Conservation (phyloP, 2,797 vertebrate species). For the Ctenosaura bakeri region DNA sequence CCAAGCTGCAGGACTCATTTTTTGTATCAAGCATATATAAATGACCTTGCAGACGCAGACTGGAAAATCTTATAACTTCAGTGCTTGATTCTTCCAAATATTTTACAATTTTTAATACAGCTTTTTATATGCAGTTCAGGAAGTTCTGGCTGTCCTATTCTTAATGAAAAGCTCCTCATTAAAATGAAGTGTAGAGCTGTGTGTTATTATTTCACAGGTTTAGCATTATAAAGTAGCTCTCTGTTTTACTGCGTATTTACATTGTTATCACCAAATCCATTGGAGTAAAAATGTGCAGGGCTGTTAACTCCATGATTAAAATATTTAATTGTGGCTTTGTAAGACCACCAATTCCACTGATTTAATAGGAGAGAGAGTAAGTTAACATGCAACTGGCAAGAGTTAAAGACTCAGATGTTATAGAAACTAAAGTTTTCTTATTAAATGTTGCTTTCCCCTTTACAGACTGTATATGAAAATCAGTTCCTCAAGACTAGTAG, state of each 20-base stretch:
- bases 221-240: neutral
- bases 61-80: too few relatives aligned
- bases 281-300: constrained; percentile 33
- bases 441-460: constrained; percentile 24
- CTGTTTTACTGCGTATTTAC: constrained; percentile 25
- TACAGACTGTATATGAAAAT: constrained; percentile 7
- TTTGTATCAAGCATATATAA: too few relatives aligned
- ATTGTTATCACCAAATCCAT: neutral
- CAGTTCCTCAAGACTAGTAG: neutral
- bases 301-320: constrained; percentile 35
- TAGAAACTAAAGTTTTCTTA: constrained; percentile 19
- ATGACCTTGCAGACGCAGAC: too few relatives aligned
- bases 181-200: neutral
- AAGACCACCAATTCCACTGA: constrained; percentile 12
- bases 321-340: constrained; percentile 34
- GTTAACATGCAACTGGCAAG: neutral
- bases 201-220: constrained; percentile 9
- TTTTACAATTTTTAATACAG: too few relatives aligned
- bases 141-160: neutral
- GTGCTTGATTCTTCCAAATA: too few relatives aligned
- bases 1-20: too few relatives aligned
- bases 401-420: neutral
- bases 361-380: constrained; percentile 32
- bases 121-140: too few relatives aligned
- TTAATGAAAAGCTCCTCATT: constrained; percentile 20